Conservation (phyloP, 2,113 vertebrate genomes). For the Siniperca chuatsi region DNA sequence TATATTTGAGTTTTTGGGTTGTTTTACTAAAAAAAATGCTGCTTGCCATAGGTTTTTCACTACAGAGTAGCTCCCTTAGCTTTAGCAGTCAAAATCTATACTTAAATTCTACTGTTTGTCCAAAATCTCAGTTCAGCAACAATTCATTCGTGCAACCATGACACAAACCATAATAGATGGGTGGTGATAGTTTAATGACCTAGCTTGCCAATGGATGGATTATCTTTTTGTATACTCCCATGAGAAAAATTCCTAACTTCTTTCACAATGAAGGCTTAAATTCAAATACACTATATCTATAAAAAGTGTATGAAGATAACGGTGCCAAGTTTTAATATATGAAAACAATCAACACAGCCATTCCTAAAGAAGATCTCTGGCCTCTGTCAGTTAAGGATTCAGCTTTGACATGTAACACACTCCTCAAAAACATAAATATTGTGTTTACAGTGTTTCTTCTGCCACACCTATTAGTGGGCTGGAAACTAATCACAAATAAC, state of each 20-base stretch:
- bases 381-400: constrained; percentile 20
- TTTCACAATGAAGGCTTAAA: constrained; percentile 66
- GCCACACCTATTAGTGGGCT: constrained; percentile 44
- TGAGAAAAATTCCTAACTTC: constrained; percentile 66
- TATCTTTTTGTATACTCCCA: constrained; percentile 67
- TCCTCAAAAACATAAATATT: constrained; percentile 47
- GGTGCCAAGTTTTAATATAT: constrained; percentile 14
- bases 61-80: background rate
- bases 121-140: constrained; percentile 51
- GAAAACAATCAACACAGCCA: constrained; percentile 24
- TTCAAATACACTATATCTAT: constrained; percentile 25
- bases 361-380: constrained; percentile 18
- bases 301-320: constrained; percentile 20
- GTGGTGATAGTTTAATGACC: constrained; percentile 67
- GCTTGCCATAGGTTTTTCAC: background rate
- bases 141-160: constrained; percentile 34
- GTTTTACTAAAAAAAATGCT: background rate
- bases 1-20: background rate
- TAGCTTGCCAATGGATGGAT: constrained; percentile 55
- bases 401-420: constrained; percentile 15
- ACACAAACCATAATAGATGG: constrained; percentile 72
- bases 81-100: background rate
- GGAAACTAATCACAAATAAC: constrained; percentile 65
- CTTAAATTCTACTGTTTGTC: constrained; percentile 33
- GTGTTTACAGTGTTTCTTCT: constrained; percentile 39